Percentiles rank a stretch among this genome's conserved stretches.
Conservation (phyloP, 2,113 vertebrate species). For the Gymnobelideus leadbeateri region DNA sequence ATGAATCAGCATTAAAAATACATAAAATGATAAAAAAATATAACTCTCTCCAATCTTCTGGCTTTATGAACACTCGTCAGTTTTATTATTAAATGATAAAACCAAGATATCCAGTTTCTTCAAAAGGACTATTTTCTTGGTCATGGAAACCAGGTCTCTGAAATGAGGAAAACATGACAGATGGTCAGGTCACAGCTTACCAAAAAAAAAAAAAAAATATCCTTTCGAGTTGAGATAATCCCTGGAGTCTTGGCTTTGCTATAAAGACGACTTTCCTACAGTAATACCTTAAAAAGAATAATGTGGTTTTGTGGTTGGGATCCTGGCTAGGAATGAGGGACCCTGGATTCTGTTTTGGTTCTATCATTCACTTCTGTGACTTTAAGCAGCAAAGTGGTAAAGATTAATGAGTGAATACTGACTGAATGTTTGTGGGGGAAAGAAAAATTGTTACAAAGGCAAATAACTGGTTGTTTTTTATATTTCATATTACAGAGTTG, state of each 20-base stretch:
- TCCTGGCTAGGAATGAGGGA: slow-evolving; percentile 53
- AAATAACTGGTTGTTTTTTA: background rate
- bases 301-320: slow-evolving; percentile 59
- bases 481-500: background rate
- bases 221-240: slow-evolving; percentile 66
- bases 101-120: slow-evolving; percentile 55
- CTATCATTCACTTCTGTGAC: slow-evolving; percentile 53
- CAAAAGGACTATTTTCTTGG: slow-evolving; percentile 56
- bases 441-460: slow-evolving; percentile 24
- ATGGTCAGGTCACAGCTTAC: slow-evolving; percentile 76
- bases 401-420: slow-evolving; percentile 72
- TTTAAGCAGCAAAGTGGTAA: slow-evolving; percentile 41
- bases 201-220: slow-evolving; percentile 49
- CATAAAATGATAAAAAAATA: slow-evolving; percentile 11
- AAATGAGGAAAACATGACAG: slow-evolving; percentile 66
- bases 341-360: slow-evolving; percentile 59
- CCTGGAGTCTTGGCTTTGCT: slow-evolving; percentile 55
- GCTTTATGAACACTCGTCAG: background rate
- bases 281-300: slow-evolving; percentile 65
- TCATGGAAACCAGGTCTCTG: slow-evolving; percentile 67
- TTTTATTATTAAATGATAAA: slow-evolving; percentile 49
- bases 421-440: slow-evolving; percentile 51
- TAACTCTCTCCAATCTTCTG: background rate
- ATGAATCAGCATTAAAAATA: slow-evolving; percentile 6
- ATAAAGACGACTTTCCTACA: slow-evolving; percentile 53